These are phyloP conservation scores for Crocodylus rhombifer DNA, from an alignment of 2,797 vertebrate species.

Conservation along the genomic window DNA sequence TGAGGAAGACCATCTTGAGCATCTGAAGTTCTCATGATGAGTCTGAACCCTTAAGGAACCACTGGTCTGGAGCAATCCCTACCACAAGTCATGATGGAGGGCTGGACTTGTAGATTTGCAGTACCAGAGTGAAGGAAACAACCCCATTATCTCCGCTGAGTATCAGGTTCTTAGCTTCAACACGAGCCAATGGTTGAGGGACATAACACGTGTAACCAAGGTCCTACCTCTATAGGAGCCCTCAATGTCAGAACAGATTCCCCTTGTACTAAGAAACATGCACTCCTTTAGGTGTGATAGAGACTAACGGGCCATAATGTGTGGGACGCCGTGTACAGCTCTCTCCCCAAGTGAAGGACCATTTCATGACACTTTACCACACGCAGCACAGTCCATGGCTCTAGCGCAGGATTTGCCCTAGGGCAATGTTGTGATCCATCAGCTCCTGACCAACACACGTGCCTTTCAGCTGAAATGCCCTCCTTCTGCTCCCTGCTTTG, in stretches of 20 bases:
- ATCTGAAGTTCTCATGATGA: not conserved
- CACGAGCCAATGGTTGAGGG: not conserved
- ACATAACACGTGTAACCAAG: not conserved
- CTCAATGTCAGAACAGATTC: not conserved
- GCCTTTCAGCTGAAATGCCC: not conserved
- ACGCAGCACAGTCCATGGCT: not conserved
- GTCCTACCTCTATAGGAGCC: not conserved
- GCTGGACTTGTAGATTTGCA: not conserved
- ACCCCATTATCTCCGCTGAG: not conserved
- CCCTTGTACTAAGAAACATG: not conserved
- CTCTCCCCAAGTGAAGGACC: not conserved
- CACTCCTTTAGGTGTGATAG: not conserved
- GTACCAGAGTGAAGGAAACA: not conserved
- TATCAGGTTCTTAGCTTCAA: not conserved
- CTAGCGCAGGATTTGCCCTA: not conserved
- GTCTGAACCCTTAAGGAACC: not conserved
- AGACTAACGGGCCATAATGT: not conserved
- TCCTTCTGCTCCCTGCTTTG: not conserved
- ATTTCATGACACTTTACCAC: not conserved
- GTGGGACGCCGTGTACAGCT: not conserved
- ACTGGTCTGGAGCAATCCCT: not conserved
- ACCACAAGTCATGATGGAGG: not conserved
- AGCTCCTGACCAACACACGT: not conserved
- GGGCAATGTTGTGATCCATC: not conserved
- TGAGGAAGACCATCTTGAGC: not conserved